Evolutionary conservation across 2,113 vertebrate species (phyloP).

Genomic region (Siniperca knerii): DNA sequence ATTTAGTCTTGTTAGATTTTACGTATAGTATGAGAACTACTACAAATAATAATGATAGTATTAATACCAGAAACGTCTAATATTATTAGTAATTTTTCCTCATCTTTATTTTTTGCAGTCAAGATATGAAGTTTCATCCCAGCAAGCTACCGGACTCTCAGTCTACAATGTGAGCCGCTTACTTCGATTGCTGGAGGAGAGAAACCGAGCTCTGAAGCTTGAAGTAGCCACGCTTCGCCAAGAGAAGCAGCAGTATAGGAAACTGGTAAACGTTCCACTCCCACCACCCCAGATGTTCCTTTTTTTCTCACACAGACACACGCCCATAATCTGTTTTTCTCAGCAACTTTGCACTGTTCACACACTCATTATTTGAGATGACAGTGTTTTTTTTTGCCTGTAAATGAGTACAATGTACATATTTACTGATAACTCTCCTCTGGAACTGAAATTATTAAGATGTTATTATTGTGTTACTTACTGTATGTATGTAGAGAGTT

Average conservation of each 20-base stretch:
- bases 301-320: neutral
- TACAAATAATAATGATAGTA: neutral
- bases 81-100: neutral
- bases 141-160: constrained; percentile 67
- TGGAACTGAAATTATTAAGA: neutral
- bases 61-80: neutral
- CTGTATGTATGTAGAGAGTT: neutral
- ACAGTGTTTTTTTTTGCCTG: neutral
- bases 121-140: constrained; percentile 78
- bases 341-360: neutral
- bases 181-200: constrained; percentile 75
- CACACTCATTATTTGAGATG: neutral
- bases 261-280: constrained; percentile 76
- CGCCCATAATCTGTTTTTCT: neutral
- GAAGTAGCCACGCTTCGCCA: constrained; percentile 78
- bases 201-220: constrained; percentile 67
- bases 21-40: neutral
- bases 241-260: constrained; percentile 68
- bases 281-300: neutral
- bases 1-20: neutral
- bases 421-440: neutral
- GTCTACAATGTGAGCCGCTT: constrained; percentile 62
- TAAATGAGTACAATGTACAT: neutral
- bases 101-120: constrained; percentile 71
- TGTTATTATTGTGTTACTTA: neutral